These are phyloP conservation scores for Tanytarsus gracilentus DNA, from an alignment of 2,888 invertebrate species.

Conservation along the genomic window DNA sequence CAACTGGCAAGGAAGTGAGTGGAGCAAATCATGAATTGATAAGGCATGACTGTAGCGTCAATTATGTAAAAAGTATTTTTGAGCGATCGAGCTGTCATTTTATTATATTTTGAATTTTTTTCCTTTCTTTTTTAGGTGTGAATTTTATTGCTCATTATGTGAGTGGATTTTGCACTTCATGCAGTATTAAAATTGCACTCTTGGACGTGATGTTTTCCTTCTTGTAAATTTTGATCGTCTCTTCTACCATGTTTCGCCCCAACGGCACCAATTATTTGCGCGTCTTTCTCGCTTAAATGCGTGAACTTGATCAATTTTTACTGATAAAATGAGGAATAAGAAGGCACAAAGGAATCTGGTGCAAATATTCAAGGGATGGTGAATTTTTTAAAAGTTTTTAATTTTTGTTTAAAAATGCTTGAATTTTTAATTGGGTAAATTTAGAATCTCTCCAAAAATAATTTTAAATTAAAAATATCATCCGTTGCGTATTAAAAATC, in stretches of 20 bases:
- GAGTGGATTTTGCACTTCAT: background rate
- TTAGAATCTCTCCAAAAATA: no score
- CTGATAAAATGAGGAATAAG: constrained; percentile 9
- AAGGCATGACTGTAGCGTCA: constrained; percentile 8
- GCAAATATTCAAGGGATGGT: no score
- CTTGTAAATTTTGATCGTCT: background rate
- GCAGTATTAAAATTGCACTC: constrained; percentile 9
- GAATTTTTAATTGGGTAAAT: no score
- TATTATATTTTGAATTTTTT: background rate
- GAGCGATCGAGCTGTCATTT: constrained; percentile 5
- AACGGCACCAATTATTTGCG: constrained; percentile 5
- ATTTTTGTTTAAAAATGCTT: no score
- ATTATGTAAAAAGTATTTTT: background rate
- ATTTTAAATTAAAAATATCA: constrained; percentile 2
- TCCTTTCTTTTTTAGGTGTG: constrained; percentile 3
- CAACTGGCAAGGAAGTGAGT: background rate
- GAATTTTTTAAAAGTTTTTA: no score
- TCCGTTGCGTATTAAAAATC: no score
- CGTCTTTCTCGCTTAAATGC: background rate
- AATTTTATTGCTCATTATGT: constrained; percentile 12
- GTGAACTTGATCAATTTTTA: constrained; percentile 7
- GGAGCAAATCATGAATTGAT: background rate
- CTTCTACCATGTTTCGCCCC: background rate
- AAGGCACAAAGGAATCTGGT: no score
- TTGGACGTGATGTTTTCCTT: background rate